Base-by-base conservation (phyloP, 1,140 invertebrate species). In the Panagrolaimus sp. region DNA sequence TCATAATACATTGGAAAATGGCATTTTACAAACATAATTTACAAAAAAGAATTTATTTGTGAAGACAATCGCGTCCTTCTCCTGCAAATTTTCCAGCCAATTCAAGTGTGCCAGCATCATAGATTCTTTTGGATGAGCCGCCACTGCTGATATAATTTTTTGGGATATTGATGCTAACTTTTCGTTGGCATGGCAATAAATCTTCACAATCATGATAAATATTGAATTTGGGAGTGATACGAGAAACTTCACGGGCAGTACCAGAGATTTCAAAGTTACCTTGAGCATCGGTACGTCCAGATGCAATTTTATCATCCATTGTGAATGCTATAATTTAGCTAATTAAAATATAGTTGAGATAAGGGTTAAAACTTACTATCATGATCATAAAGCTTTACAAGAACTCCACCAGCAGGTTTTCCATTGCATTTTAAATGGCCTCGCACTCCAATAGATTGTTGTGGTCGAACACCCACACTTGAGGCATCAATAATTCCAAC, bases 51-150 rank as follows among this genome's bases (percentile, higher is more conserved):
- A 38, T 38, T 14, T 24, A 58, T 58, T 28, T 26, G 8, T 58
- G 52, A 28, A 58, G 52, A 17, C 52, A 58, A 17, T 58, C 52
- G 52, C 52, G 52, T 58, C 21, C 24, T 58, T 58, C 52, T 12
- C 52, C 52, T 2, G 68, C 66, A 64, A 72, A 73, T 1, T 24
- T 32, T 32, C 70, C 73, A 21, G 63, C 67, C 1, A 74, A 58
- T 58, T 74, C 66, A 46, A 74, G 66, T 67, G 65, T 69, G 62
- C 73, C 73, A n/a, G 71, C 71, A 32, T 74, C 71, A 67, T 70
- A 74, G 43, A 70, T 64, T 32, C 64, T 62, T 1, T 64, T 24
- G 32, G 63, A 32, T 17, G 48, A 17, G 52, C 69, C 73, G 43
- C 73, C 73, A 38, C 28, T 58, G 38, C 43, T 43, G 55, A 75